Evolutionary conservation across 1,140 invertebrate species (phyloP), one percentile per base, ranked within the genome.

Genomic region (Tetranychus urticae): DNA sequence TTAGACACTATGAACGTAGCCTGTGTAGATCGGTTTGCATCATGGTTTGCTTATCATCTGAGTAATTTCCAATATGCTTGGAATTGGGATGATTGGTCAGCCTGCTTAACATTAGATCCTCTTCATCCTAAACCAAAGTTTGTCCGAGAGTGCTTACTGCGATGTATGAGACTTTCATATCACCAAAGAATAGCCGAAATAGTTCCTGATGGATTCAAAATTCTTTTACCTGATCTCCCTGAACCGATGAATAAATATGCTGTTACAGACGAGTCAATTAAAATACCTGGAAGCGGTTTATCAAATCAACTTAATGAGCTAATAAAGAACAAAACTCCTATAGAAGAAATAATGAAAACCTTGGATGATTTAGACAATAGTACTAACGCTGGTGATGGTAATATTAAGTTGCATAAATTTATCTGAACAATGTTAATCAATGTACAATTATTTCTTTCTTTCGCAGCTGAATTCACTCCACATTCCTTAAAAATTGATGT

Each of bases 11-110:
- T 99, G 93, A 94, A 97, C 70, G 82, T 88, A 2, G 81, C 86
- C 4, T 92, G 91, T 71, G 90, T 98, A 73, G 92, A 98, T 71
- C 83, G 81, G 66, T 94, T 98, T 73, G 85, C 88, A 2, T 85
- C 82, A 69, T 99, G 94, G 94, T 98, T 99, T 76, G 81, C 88
- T 0, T 98, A 97, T 70, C 94, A 99, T 76, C 78, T 99, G 71
- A 97, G 92, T 70, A 98, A 99, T 75, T 98, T 98, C 70, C 91
- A 97, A 73, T 97, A 94, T 69, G 81, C 89, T 58, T 99, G 94
- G 93, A 90, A 86, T 2, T 99, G 96, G 96, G 86, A 91, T 67
- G 88, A 92, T 68, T 93, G 89, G 88, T 83, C 85, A 68, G 80
- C 79, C 52, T 86, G 84, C 68, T 74, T 88, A 35, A 79, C 82